Evolutionary conservation across 2,113 vertebrate species (phyloP).

Genomic region (Macrotus californicus): DNA sequence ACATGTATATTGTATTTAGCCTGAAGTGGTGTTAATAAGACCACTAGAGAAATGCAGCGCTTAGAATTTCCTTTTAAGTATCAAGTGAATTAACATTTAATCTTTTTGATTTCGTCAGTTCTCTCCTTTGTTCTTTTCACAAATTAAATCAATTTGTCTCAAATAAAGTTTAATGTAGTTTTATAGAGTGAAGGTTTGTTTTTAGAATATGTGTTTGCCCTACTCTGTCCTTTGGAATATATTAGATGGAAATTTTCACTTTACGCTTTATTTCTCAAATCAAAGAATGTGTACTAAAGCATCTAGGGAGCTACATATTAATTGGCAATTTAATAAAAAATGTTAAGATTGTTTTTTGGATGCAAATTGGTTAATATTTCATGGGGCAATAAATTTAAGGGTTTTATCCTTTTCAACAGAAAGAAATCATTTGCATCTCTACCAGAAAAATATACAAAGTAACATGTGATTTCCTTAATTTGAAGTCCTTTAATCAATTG

Average conservation of each 20-base stretch:
- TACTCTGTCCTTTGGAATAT: background rate
- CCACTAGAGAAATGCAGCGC: constrained; percentile 36
- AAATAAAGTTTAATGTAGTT: constrained; percentile 23
- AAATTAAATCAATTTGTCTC: constrained; percentile 53
- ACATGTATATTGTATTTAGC: constrained; percentile 27
- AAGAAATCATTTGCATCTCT: background rate
- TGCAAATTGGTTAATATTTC: background rate
- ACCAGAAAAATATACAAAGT: background rate
- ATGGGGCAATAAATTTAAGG: background rate
- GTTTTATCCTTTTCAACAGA: background rate
- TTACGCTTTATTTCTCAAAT: background rate
- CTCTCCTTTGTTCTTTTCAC: constrained; percentile 47
- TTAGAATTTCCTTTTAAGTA: constrained; percentile 35
- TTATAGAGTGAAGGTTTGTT: background rate
- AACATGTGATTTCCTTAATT: background rate
- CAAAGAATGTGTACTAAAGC: background rate
- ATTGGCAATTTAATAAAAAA: background rate
- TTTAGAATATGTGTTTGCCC: background rate
- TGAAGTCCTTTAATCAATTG: background rate
- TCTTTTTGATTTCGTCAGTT: constrained; percentile 43
- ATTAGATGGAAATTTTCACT: background rate
- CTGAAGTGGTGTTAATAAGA: constrained; percentile 56
- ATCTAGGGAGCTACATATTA: background rate
- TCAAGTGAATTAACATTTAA: constrained; percentile 50
- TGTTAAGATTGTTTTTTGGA: background rate